phyloP scores from a whole-genome alignment of 2,113 vertebrate species.

The Catharus fuscescens region DNA sequence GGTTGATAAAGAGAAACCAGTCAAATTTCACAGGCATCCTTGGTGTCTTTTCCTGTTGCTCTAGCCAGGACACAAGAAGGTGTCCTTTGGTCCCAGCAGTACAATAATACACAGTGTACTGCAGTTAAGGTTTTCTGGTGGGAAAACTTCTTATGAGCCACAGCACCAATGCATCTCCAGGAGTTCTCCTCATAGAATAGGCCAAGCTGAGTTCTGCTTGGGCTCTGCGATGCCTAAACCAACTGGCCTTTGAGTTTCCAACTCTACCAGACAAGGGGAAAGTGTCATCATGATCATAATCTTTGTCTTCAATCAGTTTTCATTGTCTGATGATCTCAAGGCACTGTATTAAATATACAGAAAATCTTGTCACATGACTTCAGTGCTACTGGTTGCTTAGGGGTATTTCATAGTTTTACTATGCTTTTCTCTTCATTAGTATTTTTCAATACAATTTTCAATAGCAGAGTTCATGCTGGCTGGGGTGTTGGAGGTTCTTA shows the following conservation, averaged over 20 bases:
- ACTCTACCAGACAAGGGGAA: background rate
- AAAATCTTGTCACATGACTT: background rate
- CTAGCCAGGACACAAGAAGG: background rate
- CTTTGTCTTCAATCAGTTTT: background rate
- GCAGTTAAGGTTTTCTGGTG: background rate
- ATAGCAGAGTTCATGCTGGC: background rate
- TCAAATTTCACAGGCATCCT: background rate
- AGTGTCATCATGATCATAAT: background rate
- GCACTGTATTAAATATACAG: background rate
- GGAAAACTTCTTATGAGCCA: background rate
- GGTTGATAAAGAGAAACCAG: background rate
- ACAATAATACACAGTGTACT: background rate
- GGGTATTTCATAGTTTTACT: background rate
- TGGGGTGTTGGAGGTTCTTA: background rate
- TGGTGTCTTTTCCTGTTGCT: background rate
- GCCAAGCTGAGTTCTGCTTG: background rate
- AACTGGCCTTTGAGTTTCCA: background rate
- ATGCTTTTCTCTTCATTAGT: background rate
- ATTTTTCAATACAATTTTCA: background rate
- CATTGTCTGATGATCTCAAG: background rate
- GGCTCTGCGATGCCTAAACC: background rate
- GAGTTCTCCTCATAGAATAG: fast-evolving
- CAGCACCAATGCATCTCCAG: fast-evolving
- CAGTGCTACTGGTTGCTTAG: background rate
- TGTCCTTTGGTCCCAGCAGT: background rate